Conservation (phyloP, 2,888 invertebrate genomes). For the Dendrolimus houi region DNA sequence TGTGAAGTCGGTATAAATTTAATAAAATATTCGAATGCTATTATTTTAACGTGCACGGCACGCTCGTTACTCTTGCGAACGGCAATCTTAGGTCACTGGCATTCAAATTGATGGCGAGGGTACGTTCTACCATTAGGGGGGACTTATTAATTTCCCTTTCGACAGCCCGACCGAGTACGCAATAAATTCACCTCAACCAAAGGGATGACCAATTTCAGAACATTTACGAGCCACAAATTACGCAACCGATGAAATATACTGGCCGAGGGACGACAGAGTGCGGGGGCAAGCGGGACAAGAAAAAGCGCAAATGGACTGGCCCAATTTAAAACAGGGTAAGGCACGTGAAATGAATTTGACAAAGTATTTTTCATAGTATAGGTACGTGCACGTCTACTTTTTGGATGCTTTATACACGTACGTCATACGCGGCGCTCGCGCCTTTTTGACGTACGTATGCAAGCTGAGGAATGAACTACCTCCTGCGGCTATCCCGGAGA, state of each 20-base stretch:
- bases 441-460: too few relatives aligned
- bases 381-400: too few relatives aligned
- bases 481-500: too few relatives aligned
- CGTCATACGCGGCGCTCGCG: too few relatives aligned
- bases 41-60: slow-evolving; percentile 3
- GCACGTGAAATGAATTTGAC: too few relatives aligned
- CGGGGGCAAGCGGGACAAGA: slow-evolving; percentile 50
- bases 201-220: slow-evolving; percentile 77
- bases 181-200: slow-evolving; percentile 76
- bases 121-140: slow-evolving; percentile 75
- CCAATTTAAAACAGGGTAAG: not conserved
- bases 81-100: slow-evolving; percentile 70
- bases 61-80: slow-evolving; percentile 56
- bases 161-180: slow-evolving; percentile 73
- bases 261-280: slow-evolving; percentile 52
- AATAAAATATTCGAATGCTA: not conserved
- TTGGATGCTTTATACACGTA: too few relatives aligned
- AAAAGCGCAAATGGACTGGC: slow-evolving; percentile 43
- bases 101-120: slow-evolving; percentile 75
- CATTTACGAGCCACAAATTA: slow-evolving; percentile 77
- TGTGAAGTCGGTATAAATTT: not conserved
- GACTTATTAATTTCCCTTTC: slow-evolving; percentile 77
- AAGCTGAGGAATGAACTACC: too few relatives aligned
- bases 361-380: too few relatives aligned
- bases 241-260: slow-evolving; percentile 75